Evolutionary conservation across 2,797 vertebrate species (phyloP), one percentile per base, ranked within the genome.

Genomic region (Amblyopsis hoosieri): DNA sequence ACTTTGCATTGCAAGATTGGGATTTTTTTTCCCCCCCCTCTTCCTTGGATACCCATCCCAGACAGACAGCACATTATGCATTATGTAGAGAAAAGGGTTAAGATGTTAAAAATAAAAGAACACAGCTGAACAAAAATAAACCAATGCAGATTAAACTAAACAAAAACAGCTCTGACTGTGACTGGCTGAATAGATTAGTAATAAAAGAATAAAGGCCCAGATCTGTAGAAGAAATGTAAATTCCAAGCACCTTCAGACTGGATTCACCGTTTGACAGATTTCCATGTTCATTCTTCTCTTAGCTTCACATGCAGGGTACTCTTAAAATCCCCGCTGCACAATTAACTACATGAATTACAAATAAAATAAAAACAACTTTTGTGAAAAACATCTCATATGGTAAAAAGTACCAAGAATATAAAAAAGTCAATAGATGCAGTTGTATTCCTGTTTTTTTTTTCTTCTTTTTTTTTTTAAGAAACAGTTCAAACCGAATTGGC

Each of bases 321-420:
- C 73, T 75, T 15, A 75, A 67, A 56, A 23, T 54, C 58, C 75
- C 76, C 29, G 71, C 62, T 13, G 67, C 66, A 56, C 8, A 81
- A 72, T 11, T 33, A 33, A 55, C 31, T n/a, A 51, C 12, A 56
- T 46, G 76, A 57, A 83, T 71, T 68, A 87, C 72, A 79, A 74
- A 83, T 64, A 86, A 82, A 64, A 64, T 75, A 60, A 64, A 74
- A 74, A 66, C 50, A 77, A 45, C 76, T 58, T 80, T 66, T 75
- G 66, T 85, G 37, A 42, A 69, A 89, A 88, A 89, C 54, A 47
- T 67, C 74, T 85, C 71, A 85, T 76, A 11, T 69, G 62, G 68
- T 81, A 85, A 85, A 81, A 85, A 82, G 72, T 83, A 80, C 69
- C 78, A 82, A 73, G 50, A 83, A 84, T 89, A 91, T 80, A 87